Evolutionary conservation across 2,797 vertebrate species (phyloP), one percentile per base, ranked within the genome.

Genomic region (Clarias fuscus): DNA sequence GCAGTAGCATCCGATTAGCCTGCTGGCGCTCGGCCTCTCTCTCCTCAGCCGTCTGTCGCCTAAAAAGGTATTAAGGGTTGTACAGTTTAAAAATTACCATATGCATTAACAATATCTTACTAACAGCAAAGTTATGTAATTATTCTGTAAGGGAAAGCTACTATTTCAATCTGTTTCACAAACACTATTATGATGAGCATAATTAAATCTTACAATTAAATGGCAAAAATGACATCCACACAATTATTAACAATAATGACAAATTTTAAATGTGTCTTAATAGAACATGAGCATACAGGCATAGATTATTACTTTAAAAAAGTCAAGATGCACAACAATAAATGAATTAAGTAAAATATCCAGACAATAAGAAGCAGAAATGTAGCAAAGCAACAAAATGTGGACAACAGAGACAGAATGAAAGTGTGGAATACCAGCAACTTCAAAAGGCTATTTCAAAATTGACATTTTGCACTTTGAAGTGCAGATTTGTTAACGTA

Each of bases 21-120:
- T 98, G 98, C 88, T 99, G 98, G 88, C 98, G 94, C 94, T 99
- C 98, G 0, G 98, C 97, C 93, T 99, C 98, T 14, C 98, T 93
- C 92, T 99, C 98, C 91, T 99, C 98, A 0, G 98, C 98, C 0
- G 98, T 99, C 94, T 99, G 98, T 90, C 98, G 95, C 96, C 98
- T 99, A 93, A 33, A 76, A 30, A 84, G 0, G 13, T 68, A 70
- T 68, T 68, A 56, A 64, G 7, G n/a, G 10, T 82, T 68, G 18
- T 53, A 67, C 43, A 68, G 20, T 15, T 20, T 33, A 82, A 82
- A 68, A 5, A 56, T 70, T 3, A 65, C 8, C 14, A 7, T 67
- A 3, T 2, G 64, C 61, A 65, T 48, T 80, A 67, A 81, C 2
- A 10, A 7, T 64, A 18, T 64, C 37, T 48, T 64, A 80, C 22